Evolutionary conservation across 2,797 vertebrate species (phyloP).

Genomic region (Mus minutoides): DNA sequence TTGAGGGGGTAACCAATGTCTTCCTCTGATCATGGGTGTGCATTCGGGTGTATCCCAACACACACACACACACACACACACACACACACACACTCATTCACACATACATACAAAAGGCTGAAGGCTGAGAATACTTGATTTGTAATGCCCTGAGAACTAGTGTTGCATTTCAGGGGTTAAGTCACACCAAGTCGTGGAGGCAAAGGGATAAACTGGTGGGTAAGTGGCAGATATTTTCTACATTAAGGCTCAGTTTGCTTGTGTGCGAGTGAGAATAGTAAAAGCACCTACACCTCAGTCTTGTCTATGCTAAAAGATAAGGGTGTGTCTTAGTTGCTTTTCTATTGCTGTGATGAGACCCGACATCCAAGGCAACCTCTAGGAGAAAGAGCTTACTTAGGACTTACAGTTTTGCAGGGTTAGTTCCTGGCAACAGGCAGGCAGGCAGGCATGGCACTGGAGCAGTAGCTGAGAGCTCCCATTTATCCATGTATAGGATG

Average conservation of each 20-base stretch:
- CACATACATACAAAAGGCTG: neutral
- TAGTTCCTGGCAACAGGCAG: neutral
- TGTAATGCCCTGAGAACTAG: neutral
- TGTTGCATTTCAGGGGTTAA: neutral
- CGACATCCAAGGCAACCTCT: neutral
- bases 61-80: neutral
- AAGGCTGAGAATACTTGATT: neutral
- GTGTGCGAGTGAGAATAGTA: neutral
- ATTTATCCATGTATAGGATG: too few relatives aligned
- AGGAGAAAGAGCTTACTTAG: neutral
- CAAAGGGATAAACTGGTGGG: neutral
- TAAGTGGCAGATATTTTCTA: neutral
- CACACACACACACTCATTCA: too few relatives aligned
- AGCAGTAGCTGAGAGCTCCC: neutral
- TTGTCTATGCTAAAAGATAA: neutral
- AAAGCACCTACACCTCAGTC: neutral
- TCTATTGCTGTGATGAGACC: neutral
- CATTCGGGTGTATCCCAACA: neutral
- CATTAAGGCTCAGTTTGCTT: neutral
- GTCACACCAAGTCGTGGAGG: neutral
- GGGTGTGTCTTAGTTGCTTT: neutral
- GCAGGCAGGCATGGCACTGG: too few relatives aligned
- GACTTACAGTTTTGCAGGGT: neutral
- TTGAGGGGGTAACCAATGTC: neutral
- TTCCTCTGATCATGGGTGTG: neutral